These are phyloP conservation scores for Agonopterix arenella DNA, from an alignment of 2,888 invertebrate genomes.

Conservation along the genomic window DNA sequence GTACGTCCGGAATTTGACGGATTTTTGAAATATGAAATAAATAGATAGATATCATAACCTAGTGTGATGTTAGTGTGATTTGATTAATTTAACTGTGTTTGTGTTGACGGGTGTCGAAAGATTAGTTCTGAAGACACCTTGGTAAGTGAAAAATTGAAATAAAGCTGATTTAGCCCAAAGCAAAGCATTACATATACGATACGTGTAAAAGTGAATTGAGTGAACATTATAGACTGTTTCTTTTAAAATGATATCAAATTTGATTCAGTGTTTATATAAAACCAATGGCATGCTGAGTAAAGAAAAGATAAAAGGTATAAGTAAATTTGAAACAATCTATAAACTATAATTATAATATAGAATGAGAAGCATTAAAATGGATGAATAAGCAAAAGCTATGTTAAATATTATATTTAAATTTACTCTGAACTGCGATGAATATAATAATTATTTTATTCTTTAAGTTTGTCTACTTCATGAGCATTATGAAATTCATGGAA, in stretches of 20 bases:
- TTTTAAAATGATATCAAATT: constrained; percentile 1
- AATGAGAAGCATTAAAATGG: constrained; percentile 41
- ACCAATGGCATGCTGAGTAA: constrained; percentile 31
- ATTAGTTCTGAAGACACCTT: constrained; percentile 16
- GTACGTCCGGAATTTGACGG: constrained; percentile 50
- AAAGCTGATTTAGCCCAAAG: constrained; percentile 66
- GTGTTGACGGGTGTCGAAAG: constrained; percentile 7
- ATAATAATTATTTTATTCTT: too few relatives aligned
- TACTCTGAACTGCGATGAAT: too few relatives aligned
- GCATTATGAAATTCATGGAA: too few relatives aligned
- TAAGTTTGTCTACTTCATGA: too few relatives aligned
- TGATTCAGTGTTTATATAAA: constrained; percentile 3
- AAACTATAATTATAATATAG: constrained; percentile 26
- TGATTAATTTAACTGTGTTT: constrained; percentile 11
- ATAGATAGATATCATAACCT: neutral
- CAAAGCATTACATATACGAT: constrained; percentile 34
- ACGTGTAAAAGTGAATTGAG: constrained; percentile 14
- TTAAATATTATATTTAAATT: constrained; percentile 10
- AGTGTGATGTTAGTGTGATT: constrained; percentile 22
- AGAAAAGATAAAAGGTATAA: constrained; percentile 20
- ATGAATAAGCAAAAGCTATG: constrained; percentile 42
- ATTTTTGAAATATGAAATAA: constrained; percentile 24
- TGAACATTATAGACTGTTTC: constrained; percentile 46
- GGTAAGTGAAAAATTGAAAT: constrained; percentile 33
- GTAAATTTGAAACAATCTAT: constrained; percentile 66